Base-by-base conservation (phyloP, 2,113 vertebrate genomes). In the Polypterus senegalus region DNA sequence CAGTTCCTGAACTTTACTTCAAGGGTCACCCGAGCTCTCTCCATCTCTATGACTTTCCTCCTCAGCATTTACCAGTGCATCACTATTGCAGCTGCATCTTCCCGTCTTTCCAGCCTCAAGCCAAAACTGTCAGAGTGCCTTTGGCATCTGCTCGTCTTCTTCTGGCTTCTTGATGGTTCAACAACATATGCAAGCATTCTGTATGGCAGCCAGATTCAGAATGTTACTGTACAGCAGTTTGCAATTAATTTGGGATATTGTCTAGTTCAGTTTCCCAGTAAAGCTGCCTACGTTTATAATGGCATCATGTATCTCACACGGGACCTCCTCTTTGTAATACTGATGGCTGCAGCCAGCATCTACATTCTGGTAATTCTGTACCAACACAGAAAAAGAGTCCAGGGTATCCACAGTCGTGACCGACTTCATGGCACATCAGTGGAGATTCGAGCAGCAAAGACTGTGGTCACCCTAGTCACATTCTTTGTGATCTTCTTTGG, bases 1-100 rank as follows among this genome's bases (percentile, higher is more conserved):
- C 49, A 51, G 9, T 9, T 51, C 49, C 49, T 51, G 6, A 51
- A 2, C 49, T 9, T 70, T 11, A 57, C 63, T n/a, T 74, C 69
- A 48, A 70, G 71, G 46, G 49, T 72, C 7, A 63, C 60, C 52
- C 72, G 73, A 45, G 63, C 74, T 54, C 67, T 71, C 68, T 74
- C 68, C 46, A 71, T 76, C 48, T 73, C 67, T 55, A 49, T 64
- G 54, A 76, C 72, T 4, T 74, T 67, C n/a, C 62, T 73, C 46
- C 46, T 73, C 5, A 71, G 70, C 57, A 67, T 64, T 48, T 74
- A 74, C 64, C 76, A 77, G 47, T 67, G 70, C 8, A 56, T 77
- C 27, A 54, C 58, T 9, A 65, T 74, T 47, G 58, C 63, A 1
- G 73, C 65, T 1, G 47, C 62, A 10, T 48, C 68, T n/a, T 47